Conservation (phyloP, 92 coral and sea anemone genomes). For the Palythoa caribaeorum region DNA sequence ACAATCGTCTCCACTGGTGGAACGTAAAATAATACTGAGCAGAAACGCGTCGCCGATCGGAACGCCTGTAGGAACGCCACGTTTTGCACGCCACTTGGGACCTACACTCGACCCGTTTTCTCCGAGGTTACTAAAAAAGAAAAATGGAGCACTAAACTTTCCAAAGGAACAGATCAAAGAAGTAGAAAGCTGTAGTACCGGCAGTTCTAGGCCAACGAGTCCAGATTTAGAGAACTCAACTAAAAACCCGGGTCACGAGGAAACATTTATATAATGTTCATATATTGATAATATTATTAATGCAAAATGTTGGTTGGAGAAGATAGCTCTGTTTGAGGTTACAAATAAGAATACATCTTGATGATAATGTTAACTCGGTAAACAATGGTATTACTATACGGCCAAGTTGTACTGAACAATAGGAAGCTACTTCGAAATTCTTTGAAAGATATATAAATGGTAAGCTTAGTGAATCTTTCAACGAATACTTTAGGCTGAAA, state of each 20-base stretch:
- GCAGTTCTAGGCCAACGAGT: constrained; percentile 53
- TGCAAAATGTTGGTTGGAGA: background rate
- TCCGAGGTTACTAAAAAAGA: constrained; percentile 32
- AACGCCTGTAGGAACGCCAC: constrained; percentile 38
- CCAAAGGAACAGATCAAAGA: constrained; percentile 71
- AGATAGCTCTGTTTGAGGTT: background rate
- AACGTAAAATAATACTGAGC: constrained; percentile 51
- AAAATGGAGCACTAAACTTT: constrained; percentile 65
- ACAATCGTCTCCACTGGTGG: constrained; percentile 73
- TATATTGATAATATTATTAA: too few relatives aligned
- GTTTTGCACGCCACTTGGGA: constrained; percentile 12
- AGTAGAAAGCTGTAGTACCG: constrained; percentile 69
- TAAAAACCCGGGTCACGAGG: background rate
- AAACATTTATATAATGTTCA: constrained; percentile 21
- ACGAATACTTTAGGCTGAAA: too few relatives aligned
- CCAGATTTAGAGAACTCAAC: constrained; percentile 39
- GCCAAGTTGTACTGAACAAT: too few relatives aligned
- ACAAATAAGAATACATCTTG: background rate
- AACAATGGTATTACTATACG: too few relatives aligned
- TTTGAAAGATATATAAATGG: too few relatives aligned
- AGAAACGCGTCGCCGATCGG: constrained; percentile 14
- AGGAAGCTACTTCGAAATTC: too few relatives aligned
- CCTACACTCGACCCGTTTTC: background rate
- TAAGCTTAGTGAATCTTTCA: too few relatives aligned
- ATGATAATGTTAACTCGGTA: too few relatives aligned